Evolutionary conservation across 2,797 vertebrate species (phyloP), one percentile per base, ranked within the genome.

Genomic region (Martes flavigula): DNA sequence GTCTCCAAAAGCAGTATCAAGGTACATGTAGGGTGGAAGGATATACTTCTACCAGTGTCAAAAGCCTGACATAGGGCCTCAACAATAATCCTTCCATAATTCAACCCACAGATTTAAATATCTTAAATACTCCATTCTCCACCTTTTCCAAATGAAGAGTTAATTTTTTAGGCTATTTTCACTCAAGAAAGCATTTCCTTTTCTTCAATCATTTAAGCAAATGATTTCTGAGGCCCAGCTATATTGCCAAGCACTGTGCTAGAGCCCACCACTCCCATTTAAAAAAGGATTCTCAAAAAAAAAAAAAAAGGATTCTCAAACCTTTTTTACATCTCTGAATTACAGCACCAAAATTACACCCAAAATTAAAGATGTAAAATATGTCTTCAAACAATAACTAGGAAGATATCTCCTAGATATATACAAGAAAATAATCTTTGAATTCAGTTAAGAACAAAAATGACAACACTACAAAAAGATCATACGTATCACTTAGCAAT

Each of bases 391-490:
- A 87, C 66, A 68, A 15, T 35, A 86, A 79, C 54, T 60, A 94
- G 21, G 48, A 92, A 25, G 30, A n/a, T 66, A 68, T 10, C 40
- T 85, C 68, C 73, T 78, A 82, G 62, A 84, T 46, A 92, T 32
- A 89, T 27, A 66, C 21, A 88, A 93, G 11, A 13, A 46, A 97
- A 91, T 70, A 84, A 66, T 60, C 85, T 70, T 20, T 93, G 17
- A 60, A 91, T 66, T 85, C 30, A n/a, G 32, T 27, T 93, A 81
- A 79, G 20, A 81, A 92, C n/a, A 90, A 81, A 95, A 95, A 78
- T 70, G n/a, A 97, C 13, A 75, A 20, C 12, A 90, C 68, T 46
- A 94, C 38, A 92, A 94, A 86, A 90, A 94, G 40, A 88, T 73
- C 5, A 0, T 43, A 46, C 40, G 27, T 60, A 78, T 83, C 56